A percentile compares a stretch with the other conserved stretches of the same genome.
Evolutionary conservation across 2,888 invertebrate genomes (phyloP).

Genomic region (Amblyjoppa proteus): DNA sequence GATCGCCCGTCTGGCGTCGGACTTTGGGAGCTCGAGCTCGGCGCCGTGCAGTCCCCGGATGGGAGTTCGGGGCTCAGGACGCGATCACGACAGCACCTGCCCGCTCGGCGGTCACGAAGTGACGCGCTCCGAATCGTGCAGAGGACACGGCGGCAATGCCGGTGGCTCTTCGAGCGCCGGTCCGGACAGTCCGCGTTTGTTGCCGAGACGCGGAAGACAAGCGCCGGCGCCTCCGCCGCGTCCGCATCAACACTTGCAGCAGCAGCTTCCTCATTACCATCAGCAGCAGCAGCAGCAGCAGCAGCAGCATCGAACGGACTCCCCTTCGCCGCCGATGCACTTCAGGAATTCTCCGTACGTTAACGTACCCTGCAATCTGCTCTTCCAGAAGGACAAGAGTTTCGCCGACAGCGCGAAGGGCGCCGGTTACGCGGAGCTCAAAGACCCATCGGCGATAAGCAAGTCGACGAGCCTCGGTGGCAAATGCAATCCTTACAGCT

Average conservation of each 20-base stretch:
- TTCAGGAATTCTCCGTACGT: conserved; percentile 81
- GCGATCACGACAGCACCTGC: conserved; percentile 59
- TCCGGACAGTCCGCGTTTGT: conserved; percentile 90
- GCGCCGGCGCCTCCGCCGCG: conserved; percentile 85
- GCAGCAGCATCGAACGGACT: conserved; percentile 84
- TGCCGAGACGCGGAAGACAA: conserved; percentile 86
- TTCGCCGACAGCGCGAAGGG: conserved; percentile 78
- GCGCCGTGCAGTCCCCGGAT: conserved; percentile 85
- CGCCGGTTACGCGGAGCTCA: conserved; percentile 81
- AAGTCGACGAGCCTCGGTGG: conserved; percentile 58
- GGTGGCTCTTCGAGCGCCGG: conserved; percentile 79
- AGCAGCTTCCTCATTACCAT: conserved; percentile 83
- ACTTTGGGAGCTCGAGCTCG: conserved; percentile 86
- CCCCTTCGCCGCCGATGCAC: conserved; percentile 76
- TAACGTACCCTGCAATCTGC: conserved; percentile 79
- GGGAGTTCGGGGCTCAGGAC: conserved; percentile 73
- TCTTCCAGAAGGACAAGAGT: conserved; percentile 81
- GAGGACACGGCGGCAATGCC: conserved; percentile 44
- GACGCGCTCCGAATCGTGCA: conserved; percentile 63
- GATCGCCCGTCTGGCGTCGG: conserved; percentile 89
- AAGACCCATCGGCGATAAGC: conserved; percentile 70
- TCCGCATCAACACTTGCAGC: conserved; percentile 78
- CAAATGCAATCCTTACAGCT: conserved; percentile 80
- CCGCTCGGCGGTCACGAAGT: conserved; percentile 47
- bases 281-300: conserved; percentile 77